phyloP scores from a whole-genome alignment of 2,113 vertebrate genomes.

The Tor tambroides region DNA sequence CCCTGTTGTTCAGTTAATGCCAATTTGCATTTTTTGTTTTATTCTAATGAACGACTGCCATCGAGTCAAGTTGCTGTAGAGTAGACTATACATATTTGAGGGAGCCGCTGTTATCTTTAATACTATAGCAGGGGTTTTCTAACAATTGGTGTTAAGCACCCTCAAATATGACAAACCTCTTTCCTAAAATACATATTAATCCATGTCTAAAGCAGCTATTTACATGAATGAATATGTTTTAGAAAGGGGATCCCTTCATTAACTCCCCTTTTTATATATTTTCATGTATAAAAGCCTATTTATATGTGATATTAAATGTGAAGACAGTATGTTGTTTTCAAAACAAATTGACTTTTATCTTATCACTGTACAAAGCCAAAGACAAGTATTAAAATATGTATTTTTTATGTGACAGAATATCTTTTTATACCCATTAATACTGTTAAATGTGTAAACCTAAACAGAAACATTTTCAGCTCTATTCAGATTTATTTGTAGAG shows the following conservation, averaged over 20 bases:
- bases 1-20: conserved; percentile 13
- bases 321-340: too few relatives aligned
- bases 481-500: too few relatives aligned
- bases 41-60: background rate
- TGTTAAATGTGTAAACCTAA: background rate
- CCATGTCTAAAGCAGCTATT: too few relatives aligned
- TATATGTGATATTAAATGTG: too few relatives aligned
- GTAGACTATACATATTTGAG: background rate
- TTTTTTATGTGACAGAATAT: background rate
- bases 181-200: too few relatives aligned
- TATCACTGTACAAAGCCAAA: background rate
- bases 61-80: background rate
- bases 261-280: too few relatives aligned
- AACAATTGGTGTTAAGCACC: background rate
- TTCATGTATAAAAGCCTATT: too few relatives aligned
- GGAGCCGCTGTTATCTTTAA: background rate
- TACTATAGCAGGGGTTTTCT: background rate
- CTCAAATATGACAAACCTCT: too few relatives aligned
- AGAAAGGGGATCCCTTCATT: too few relatives aligned
- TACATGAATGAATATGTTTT: too few relatives aligned
- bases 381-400: background rate
- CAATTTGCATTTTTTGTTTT: background rate
- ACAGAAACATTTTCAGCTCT: background rate
- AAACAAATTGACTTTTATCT: background rate
- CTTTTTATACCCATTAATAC: too few relatives aligned